Conservation (phyloP, 2,113 vertebrate species). For the Pollimyrus isidori region DNA sequence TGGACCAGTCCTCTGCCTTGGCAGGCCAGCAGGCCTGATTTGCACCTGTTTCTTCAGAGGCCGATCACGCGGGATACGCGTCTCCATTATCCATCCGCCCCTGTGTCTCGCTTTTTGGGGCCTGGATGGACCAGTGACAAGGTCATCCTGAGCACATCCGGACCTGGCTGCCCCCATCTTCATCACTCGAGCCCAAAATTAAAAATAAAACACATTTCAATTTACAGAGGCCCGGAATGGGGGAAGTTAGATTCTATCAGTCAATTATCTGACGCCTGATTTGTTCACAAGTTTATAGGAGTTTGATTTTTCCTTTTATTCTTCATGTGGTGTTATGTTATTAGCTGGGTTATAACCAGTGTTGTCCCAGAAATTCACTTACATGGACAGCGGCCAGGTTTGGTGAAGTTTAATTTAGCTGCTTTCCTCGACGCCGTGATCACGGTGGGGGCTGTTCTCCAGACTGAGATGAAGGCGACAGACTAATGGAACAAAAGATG, state of each 20-base stretch:
- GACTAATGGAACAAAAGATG: constrained; percentile 19
- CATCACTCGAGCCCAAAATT: background rate
- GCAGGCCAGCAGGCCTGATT: background rate
- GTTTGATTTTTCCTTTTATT: background rate
- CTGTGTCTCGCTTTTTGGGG: background rate
- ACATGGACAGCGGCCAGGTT: background rate
- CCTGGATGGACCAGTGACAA: background rate
- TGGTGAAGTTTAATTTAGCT: background rate
- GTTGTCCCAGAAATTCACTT: background rate
- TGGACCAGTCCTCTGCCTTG: background rate
- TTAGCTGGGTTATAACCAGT: background rate
- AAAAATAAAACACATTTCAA: background rate
- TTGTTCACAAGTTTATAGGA: background rate
- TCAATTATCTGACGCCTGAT: background rate
- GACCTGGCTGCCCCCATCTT: background rate
- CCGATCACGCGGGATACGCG: background rate
- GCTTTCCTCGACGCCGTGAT: background rate
- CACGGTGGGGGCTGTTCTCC: background rate
- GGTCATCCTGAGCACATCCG: background rate
- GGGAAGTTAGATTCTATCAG: background rate
- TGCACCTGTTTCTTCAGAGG: background rate
- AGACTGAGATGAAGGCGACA: constrained; percentile 5
- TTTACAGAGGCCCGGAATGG: background rate
- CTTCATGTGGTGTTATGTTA: background rate
- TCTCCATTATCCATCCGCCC: background rate